Conservation (phyloP, 2,888 invertebrate species). For the Acanthopleura granulata region DNA sequence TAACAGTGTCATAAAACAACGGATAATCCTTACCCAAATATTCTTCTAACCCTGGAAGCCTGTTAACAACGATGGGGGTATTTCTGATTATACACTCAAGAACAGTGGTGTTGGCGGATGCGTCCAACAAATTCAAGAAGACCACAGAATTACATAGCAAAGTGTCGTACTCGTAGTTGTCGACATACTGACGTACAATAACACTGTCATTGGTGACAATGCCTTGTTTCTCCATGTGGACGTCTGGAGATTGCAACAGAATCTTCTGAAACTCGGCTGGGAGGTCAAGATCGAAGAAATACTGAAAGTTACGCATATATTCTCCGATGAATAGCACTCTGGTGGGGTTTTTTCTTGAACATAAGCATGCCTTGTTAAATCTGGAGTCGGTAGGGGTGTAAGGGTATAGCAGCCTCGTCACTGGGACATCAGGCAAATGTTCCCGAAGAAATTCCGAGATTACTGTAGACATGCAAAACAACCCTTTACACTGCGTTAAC, state of each 20-base stretch:
- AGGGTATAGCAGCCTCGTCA: constrained; percentile 1
- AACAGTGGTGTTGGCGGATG: constrained; percentile 11
- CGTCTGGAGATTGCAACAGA: constrained; percentile 9
- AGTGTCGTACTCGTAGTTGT: neutral
- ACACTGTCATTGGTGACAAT: constrained; percentile 3
- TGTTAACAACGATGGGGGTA: constrained; percentile 12
- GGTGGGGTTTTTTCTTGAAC: neutral
- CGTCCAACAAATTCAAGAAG: constrained; percentile 10
- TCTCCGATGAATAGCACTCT: constrained; percentile 11
- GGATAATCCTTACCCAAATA: constrained; percentile 14
- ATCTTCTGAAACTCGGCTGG: neutral
- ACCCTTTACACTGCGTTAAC: neutral
- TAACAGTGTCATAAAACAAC: constrained; percentile 9
- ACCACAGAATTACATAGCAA: neutral
- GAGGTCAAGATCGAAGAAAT: constrained; percentile 15
- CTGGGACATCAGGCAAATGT: neutral
- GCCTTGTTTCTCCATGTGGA: neutral
- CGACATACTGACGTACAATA: neutral
- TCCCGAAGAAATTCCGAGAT: constrained; percentile 6
- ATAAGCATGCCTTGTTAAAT: neutral
- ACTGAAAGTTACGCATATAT: constrained; percentile 19
- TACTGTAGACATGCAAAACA: neutral
- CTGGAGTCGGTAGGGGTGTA: neutral
- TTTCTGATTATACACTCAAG: constrained; percentile 10
- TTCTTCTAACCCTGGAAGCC: constrained; percentile 13